Evolutionary conservation across 2,888 invertebrate genomes (phyloP), one percentile per base, ranked within the genome.

Genomic region (Ceriagrion tenellum): DNA sequence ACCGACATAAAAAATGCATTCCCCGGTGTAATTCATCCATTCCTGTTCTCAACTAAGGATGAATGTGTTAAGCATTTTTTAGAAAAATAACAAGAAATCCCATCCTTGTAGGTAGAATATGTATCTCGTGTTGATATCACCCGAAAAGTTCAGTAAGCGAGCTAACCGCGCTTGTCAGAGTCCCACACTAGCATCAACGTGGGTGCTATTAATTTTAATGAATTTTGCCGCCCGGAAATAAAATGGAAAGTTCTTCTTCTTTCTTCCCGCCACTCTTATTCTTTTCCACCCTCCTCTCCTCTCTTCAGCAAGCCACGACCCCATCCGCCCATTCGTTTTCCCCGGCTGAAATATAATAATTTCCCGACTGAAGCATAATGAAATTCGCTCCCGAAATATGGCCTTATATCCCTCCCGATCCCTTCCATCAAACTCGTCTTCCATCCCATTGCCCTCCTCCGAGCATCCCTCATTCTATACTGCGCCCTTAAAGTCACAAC

Each of bases 191-290:
- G 13, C 74, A 35, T 35, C 35, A n/a, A 81, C n/a, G 74, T n/a
- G 74, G 20, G n/a, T 10, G 35, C 74, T 35, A 81, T 81, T 81
- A 81, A 81, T 81, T 81, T 81, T 81, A 81, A 81, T 81, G 74
- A 35, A 81, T 81, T 81, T 81, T 30, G 69, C n/a, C 10, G n/a
- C 12, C 74, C 69, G 69, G 69, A 69, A 69, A 69, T 69, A 69
- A 69, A 69, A 69, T 30, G 74, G 74, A 81, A 35, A 81, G 35
- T 81, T 30, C 10, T 30, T 81, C 18, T 35, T 3, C 35, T 81
- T 81, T 35, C n/a, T 81, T 81, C 16, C 74, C 35, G 0, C 30
- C 30, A 81, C 16, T 35, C 47, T 47, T 47, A 47, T 47, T 8
- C 47, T 47, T 47, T 8, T 8, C 2, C 47, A 47, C 47, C 8